A percentile compares a stretch with the other conserved stretches of the same genome.
Evolutionary conservation across 2,888 invertebrate genomes (phyloP).

Genomic region (Leucophenga montana): DNA sequence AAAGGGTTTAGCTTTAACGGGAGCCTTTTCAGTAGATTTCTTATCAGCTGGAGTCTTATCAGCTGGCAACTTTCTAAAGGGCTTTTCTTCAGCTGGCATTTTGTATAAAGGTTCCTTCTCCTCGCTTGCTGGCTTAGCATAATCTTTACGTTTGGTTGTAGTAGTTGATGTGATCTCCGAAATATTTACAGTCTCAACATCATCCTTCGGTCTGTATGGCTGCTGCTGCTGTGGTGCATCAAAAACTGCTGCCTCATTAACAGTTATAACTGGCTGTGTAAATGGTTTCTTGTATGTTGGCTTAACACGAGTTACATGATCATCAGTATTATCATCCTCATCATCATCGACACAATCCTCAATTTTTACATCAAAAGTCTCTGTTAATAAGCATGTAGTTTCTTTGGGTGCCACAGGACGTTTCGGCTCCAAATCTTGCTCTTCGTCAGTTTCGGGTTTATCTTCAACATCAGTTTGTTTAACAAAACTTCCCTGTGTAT

Average conservation of each 20-base stretch:
- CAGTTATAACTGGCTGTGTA: constrained; percentile 49
- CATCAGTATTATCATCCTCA: constrained; percentile 54
- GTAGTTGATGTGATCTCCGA: constrained; percentile 25
- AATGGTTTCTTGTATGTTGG: constrained; percentile 43
- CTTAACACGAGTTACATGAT: constrained; percentile 43
- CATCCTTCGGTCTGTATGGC: constrained; percentile 27
- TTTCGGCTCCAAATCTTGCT: constrained; percentile 13
- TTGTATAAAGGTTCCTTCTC: background rate
- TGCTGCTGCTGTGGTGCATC: constrained; percentile 33
- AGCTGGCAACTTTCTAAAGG: background rate
- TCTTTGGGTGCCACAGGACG: background rate
- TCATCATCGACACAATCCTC: constrained; percentile 70
- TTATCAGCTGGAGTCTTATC: background rate
- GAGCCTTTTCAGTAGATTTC: background rate
- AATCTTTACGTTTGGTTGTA: constrained; percentile 7
- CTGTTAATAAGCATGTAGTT: constrained; percentile 23
- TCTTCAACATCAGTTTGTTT: constrained; percentile 43
- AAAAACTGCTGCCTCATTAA: constrained; percentile 44
- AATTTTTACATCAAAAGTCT: constrained; percentile 61
- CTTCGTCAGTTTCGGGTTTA: constrained; percentile 21
- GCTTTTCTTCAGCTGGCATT: background rate
- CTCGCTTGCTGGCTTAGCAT: background rate
- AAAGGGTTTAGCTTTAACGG: background rate
- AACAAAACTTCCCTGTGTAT: constrained; percentile 62
- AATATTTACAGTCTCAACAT: constrained; percentile 38